Percentiles rank a stretch among this genome's conserved stretches.
Evolutionary conservation across 2,113 vertebrate species (phyloP).

Genomic region (Cardinalis cardinalis): DNA sequence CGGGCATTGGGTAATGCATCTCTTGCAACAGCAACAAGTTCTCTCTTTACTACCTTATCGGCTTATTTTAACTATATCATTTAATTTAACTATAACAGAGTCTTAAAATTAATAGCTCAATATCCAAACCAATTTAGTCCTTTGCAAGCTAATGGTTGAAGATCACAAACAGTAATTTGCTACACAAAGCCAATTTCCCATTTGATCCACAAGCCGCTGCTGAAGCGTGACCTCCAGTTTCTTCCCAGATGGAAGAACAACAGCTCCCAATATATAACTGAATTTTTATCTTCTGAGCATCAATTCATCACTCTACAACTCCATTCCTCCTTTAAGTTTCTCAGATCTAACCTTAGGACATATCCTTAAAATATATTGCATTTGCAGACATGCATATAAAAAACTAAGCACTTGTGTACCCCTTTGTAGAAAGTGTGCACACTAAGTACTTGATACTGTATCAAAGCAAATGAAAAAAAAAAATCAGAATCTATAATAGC

Average conservation of each 20-base stretch:
- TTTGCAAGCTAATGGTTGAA: neutral
- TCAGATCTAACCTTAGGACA: neutral
- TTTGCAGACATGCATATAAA: neutral
- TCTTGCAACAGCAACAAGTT: neutral
- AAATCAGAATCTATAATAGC: neutral
- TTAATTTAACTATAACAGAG: neutral
- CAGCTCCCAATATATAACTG: neutral
- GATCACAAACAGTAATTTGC: neutral
- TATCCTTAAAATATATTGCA: neutral
- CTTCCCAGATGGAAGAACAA: neutral
- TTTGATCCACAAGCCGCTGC: neutral
- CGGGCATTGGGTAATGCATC: fast-evolving
- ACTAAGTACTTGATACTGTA: neutral
- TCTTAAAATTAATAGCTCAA: neutral
- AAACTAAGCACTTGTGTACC: neutral
- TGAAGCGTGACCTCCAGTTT: neutral
- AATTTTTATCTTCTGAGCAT: neutral
- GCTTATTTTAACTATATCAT: neutral
- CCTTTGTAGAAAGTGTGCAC: neutral
- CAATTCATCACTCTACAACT: neutral
- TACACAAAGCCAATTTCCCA: fast-evolving
- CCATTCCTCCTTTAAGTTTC: neutral
- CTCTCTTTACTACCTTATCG: neutral
- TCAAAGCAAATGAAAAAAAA: neutral
- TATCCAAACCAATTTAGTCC: neutral